phyloP scores from a whole-genome alignment of 2,888 invertebrate species.

The Drosophila austrosaltans region DNA sequence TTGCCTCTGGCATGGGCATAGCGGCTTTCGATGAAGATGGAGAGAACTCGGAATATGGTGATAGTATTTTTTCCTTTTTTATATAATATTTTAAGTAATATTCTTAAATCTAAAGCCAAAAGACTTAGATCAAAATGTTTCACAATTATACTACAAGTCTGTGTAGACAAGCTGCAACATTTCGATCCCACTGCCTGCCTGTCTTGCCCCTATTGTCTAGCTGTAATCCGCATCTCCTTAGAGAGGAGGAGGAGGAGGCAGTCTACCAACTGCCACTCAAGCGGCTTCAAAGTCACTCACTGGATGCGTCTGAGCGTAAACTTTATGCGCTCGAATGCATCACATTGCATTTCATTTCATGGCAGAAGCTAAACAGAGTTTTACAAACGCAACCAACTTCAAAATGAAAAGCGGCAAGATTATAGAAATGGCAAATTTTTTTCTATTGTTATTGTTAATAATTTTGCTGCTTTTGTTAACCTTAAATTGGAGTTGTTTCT shows the following conservation, averaged over 20 bases:
- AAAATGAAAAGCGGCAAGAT: slow-evolving; percentile 39
- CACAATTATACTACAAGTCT: slow-evolving; percentile 10
- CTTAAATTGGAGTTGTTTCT: slow-evolving; percentile 18
- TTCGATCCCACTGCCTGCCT: slow-evolving; percentile 15
- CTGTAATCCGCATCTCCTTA: slow-evolving; percentile 38
- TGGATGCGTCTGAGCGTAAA: slow-evolving; percentile 71
- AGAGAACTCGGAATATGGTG: background rate
- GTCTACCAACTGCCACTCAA: slow-evolving; percentile 41
- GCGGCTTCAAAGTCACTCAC: slow-evolving; percentile 61
- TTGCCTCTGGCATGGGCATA: slow-evolving; percentile 30
- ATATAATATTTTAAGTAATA: background rate
- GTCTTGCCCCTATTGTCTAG: slow-evolving; percentile 59
- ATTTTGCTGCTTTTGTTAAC: slow-evolving; percentile 57
- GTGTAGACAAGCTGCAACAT: slow-evolving; percentile 28
- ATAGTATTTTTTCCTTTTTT: background rate
- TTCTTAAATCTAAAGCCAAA: slow-evolving; percentile 24
- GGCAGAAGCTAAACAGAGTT: slow-evolving; percentile 55
- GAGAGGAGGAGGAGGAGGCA: slow-evolving; percentile 1
- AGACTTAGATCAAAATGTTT: slow-evolving; percentile 5
- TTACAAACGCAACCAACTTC: slow-evolving; percentile 13
- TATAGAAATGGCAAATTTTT: slow-evolving; percentile 38
- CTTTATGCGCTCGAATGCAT: slow-evolving; percentile 64
- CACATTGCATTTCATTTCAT: slow-evolving; percentile 34
- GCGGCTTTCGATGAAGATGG: slow-evolving; percentile 8
- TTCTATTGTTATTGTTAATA: slow-evolving; percentile 69